Evolutionary conservation across 2,113 vertebrate genomes (phyloP).

Genomic region (Coturnix japonica): DNA sequence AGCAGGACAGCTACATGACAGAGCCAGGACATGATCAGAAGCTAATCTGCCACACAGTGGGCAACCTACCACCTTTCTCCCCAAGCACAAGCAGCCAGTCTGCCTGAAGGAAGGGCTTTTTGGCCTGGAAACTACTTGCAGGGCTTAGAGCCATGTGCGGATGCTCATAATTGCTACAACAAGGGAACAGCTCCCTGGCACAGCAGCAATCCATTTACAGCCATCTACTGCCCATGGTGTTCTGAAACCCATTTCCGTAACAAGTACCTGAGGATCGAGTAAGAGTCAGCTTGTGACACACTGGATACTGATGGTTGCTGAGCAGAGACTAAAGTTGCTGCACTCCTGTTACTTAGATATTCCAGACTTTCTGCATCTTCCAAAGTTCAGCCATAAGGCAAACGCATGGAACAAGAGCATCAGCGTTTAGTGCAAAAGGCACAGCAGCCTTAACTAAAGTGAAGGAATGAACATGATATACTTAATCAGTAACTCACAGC

Average conservation of each 20-base stretch:
- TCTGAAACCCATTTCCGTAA: accelerated
- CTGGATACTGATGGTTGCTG: neutral
- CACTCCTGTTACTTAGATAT: neutral
- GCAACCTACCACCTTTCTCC: neutral
- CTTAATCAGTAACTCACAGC: neutral
- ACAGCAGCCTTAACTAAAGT: neutral
- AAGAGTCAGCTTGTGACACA: neutral
- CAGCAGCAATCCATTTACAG: neutral
- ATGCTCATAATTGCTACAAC: neutral
- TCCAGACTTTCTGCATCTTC: neutral
- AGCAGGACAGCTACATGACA: neutral
- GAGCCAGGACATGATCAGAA: neutral
- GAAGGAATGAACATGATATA: neutral
- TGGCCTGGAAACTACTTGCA: neutral
- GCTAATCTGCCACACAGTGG: neutral
- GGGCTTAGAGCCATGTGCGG: neutral
- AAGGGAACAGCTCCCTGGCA: neutral
- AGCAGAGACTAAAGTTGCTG: neutral
- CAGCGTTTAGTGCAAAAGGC: neutral
- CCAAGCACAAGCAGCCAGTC: neutral
- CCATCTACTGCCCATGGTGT: neutral
- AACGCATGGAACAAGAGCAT: neutral
- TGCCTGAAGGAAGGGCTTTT: neutral
- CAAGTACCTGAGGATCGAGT: neutral
- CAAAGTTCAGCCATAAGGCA: neutral